Conservation (phyloP, 2,888 invertebrate genomes). For the Endotricha flammealis region DNA sequence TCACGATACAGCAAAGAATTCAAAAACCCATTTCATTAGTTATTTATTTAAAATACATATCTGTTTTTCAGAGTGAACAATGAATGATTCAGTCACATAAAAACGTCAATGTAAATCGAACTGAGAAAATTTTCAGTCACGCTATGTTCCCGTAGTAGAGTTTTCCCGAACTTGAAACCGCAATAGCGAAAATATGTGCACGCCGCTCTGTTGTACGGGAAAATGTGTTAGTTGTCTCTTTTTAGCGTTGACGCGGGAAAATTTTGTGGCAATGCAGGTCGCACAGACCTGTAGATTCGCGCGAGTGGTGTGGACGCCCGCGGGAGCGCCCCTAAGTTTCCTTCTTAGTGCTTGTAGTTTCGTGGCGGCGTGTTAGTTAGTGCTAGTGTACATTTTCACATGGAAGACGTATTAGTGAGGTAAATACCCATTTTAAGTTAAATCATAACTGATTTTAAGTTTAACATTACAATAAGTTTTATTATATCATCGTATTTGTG, state of each 20-base stretch:
- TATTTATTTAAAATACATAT: background rate
- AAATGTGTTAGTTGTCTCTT: conserved; percentile 27
- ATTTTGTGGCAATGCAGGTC: conserved; percentile 45
- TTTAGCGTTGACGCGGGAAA: conserved; percentile 53
- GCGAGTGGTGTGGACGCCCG: conserved; percentile 47
- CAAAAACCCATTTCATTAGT: background rate
- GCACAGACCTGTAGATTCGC: conserved; percentile 67
- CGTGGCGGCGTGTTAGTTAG: conserved; percentile 28
- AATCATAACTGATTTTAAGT: too few species aligned
- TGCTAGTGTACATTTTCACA: conserved; percentile 33
- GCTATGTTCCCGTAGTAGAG: conserved; percentile 27
- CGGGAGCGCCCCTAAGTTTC: conserved; percentile 5
- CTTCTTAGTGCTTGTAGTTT: conserved; percentile 18
- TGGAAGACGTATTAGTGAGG: conserved; percentile 67
- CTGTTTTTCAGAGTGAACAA: background rate
- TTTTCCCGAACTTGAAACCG: conserved; percentile 38
- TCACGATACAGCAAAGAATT: background rate
- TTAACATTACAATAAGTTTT: background rate
- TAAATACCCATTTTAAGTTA: conserved; percentile 32
- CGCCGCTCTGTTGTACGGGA: conserved; percentile 31
- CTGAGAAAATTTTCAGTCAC: background rate
- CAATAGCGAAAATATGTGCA: conserved; percentile 21
- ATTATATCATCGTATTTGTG: background rate
- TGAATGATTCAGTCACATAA: background rate
- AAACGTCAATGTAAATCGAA: background rate